Evolutionary conservation across 2,888 invertebrate species (phyloP).

Genomic region (Podabrus alpinus): DNA sequence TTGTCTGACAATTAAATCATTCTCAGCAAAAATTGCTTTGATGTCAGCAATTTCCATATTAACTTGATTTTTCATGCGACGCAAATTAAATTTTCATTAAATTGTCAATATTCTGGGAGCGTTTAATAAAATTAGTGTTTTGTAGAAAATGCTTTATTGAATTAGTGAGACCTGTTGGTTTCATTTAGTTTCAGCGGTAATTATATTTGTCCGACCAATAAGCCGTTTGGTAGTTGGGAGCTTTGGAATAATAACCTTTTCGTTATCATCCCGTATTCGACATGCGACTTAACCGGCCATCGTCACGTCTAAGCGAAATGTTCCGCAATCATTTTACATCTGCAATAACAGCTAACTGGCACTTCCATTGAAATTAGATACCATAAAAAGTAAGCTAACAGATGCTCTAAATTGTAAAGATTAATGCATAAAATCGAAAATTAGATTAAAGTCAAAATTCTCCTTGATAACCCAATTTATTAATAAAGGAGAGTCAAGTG

Average conservation of each 20-base stretch:
- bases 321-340: conserved; percentile 43
- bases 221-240: conserved; percentile 20
- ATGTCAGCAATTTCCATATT: conserved; percentile 37
- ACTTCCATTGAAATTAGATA: conserved; percentile 36
- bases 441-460: neutral
- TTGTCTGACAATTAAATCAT: conserved; percentile 36
- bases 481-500: neutral
- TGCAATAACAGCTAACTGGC: conserved; percentile 36
- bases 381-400: conserved; percentile 37
- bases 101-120: conserved; percentile 52
- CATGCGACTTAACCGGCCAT: conserved; percentile 20
- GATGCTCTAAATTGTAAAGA: conserved; percentile 23
- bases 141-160: conserved; percentile 43
- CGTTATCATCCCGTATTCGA: neutral
- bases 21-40: conserved; percentile 34
- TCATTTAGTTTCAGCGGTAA: conserved; percentile 42
- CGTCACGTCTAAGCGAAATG: conserved; percentile 41
- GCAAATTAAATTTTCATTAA: conserved; percentile 54
- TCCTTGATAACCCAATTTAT: neutral
- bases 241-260: neutral
- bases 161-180: conserved; percentile 47
- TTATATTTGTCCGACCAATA: conserved; percentile 42
- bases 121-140: conserved; percentile 52
- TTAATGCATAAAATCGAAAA: conserved; percentile 24
- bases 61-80: conserved; percentile 48